Evolutionary conservation across 2,113 vertebrate species (phyloP), one percentile per base, ranked within the genome.

Genomic region (Panthera uncia): DNA sequence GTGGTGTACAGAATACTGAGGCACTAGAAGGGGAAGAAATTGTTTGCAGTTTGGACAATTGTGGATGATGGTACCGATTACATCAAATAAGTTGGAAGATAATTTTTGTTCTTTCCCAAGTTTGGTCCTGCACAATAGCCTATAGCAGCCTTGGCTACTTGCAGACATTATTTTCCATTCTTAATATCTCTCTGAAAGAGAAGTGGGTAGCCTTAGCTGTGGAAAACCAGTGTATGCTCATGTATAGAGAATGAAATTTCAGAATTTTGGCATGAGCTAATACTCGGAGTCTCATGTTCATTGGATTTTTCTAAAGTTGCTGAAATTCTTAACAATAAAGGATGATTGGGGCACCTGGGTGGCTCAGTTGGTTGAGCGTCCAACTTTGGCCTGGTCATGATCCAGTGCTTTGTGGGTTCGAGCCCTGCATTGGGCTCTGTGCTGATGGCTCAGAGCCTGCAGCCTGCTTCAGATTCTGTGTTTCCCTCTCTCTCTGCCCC

Each of bases 311-410:
- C 45, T 69, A 73, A 93, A 82, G 50, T 89, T 78, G 9, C 76
- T 94, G 68, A 86, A 86, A 89, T 95, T 95, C 13, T 73, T 74
- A 74, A 82, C 83, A 79, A 31, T 83, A 92, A 86, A 87, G 45
- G 45, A 45, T 45, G 45, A 45, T 45, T 45, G 45, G 45, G 45
- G 1, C 45, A 45, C 7, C 45, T 45, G 45, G 45, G 45, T 45
- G 45, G 45, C 45, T 45, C 45, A 45, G 7, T 45, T 45, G 45
- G 45, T 45, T 45, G 9, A 45, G 45, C 45, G 45, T 45, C 45
- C 45, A 45, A 9, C 45, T 45, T 45, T 8, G 8, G 45, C 45
- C 45, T 8, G 7, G 45, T 45, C 45, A 45, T 45, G 45, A 45
- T 45, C 45, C 45, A 45, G 45, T 45, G 45, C 45, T 45, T 45